Base-by-base conservation (phyloP, 2,797 vertebrate genomes). In the Helicolenus hilgendorfi region DNA sequence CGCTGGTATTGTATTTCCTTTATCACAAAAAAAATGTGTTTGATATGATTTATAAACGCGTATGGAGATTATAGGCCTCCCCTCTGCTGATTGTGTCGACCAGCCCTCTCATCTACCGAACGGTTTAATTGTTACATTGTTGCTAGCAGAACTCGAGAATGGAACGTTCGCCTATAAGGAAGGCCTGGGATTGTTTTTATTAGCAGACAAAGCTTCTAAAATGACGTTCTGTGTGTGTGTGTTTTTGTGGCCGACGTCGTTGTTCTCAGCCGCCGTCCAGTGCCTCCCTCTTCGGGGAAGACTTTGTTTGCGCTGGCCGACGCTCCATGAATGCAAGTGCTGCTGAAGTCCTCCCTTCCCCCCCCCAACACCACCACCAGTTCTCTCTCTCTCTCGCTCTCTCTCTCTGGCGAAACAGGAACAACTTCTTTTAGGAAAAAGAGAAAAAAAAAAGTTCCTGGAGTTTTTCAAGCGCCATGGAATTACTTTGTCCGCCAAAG, bases 351-450 rank as follows among this genome's bases (percentile, higher is more conserved):
- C 94, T 96, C 95, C 96, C 96, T 95, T 94, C 96, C 96, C 96
- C 92, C 92, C 55, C 11, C 56, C 24, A 41, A 7, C 38, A 41
- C 38, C 53, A 56, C 53, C 49, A 56, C 53, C 87, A 94, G 87
- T 85, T 95, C 95, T 41, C 38, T 41, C 38, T 15, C 38, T 38
- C 36, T 29, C 29, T 38, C 36, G 14, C 27, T 27, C 27, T 29
- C 38, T 41, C 38, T 41, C 38, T 95, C 93, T 95, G 96, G 96
- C 90, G 95, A 97, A 97, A 97, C 95, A 97, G 96, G 96, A 97
- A 97, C 96, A 97, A 97, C 96, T 97, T 97, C 95, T 97, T 97
- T 96, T 96, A 95, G 95, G 96, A 94, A 96, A 95, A 96, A 93
- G 88, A 71, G 84, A 73, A 74, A 86, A 73, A 73, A 92, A 89